Base-by-base conservation (phyloP, 2,888 invertebrate species). In the Cosmopolites sordidus region DNA sequence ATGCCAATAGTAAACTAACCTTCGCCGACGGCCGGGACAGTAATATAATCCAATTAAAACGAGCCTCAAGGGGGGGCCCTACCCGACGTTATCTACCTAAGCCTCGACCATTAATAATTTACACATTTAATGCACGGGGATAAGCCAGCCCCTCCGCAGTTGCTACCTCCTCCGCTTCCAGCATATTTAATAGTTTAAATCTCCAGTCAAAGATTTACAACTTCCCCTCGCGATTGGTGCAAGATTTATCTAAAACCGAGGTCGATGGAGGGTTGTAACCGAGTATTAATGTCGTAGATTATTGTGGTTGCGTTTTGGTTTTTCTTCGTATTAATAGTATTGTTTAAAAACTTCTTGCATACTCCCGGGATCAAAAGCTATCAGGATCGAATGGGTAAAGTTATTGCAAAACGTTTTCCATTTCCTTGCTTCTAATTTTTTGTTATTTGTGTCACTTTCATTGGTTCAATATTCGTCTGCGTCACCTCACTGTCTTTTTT, bases 21-120 rank as follows among this genome's bases (percentile, higher is more conserved):
- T 30, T 43, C 43, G n/a, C 47, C 43, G 43, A 38, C 27, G 58
- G 56, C 58, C 49, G 43, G 63, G 62, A 62, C 67, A 66, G 64
- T 66, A 67, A 62, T 70, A 70, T 71, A 71, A 71, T 71, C 71
- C 70, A 71, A 71, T 71, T 71, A 71, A 70, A 71, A 69, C 69
- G 65, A 67, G 66, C 64, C 69, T 62, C 70, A 54, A 51, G 70
- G 67, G 70, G 66, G 60, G 22, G 8, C 64, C 22, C 22, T 8
- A 8, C 22, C 22, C 4, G 3, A 5, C 68, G 68, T 69, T 71
- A 70, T 70, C 70, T 69, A 68, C 67, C 67, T 67, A 68, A 65
- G 69, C 68, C 67, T 63, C 62, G 67, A 62, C 66, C 68, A 69
- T 69, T 69, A 66, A 70, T 71, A 71, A 70, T 70, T 70, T 69